Percentiles rank a stretch among this genome's conserved stretches.
phyloP scores from a whole-genome alignment of 2,113 vertebrate genomes.

The Chaetodon trifascialis region DNA sequence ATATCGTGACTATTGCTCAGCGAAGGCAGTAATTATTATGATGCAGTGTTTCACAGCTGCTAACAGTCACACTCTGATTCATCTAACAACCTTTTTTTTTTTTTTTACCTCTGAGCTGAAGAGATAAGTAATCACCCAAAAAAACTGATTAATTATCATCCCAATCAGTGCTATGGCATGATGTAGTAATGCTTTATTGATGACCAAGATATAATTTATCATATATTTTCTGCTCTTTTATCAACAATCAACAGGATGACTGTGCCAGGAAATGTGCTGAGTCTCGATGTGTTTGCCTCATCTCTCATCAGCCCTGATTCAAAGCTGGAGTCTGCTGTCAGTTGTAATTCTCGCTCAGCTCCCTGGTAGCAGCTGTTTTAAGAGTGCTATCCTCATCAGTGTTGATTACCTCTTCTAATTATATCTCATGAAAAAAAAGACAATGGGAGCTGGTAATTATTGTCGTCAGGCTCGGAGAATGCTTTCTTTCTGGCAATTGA shows the following conservation, averaged over 20 bases:
- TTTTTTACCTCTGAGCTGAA: background rate
- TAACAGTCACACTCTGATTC: background rate
- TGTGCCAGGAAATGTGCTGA: background rate
- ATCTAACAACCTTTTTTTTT: background rate
- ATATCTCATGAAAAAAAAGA: conserved; percentile 18
- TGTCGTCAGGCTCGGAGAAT: conserved; percentile 1
- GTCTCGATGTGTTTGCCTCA: background rate
- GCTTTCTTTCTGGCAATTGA: background rate
- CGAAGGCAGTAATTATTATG: background rate
- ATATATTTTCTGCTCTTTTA: background rate
- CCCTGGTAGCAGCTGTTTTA: conserved; percentile 37
- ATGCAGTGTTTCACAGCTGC: background rate
- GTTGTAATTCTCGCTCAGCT: conserved; percentile 13
- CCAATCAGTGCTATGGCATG: background rate
- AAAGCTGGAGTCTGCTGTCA: conserved; percentile 18
- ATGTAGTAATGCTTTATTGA: conserved; percentile 1
- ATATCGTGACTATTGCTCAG: background rate
- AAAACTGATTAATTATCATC: background rate
- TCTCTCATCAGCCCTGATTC: conserved; percentile 28
- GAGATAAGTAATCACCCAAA: background rate
- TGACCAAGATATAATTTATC: background rate
- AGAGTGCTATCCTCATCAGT: conserved; percentile 38
- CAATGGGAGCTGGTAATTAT: conserved; percentile 30
- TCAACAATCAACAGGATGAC: background rate
- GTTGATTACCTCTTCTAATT: conserved; percentile 50